These are phyloP conservation scores for Drymonia ruficornis DNA, from an alignment of 2,888 invertebrate species.

Conservation along the genomic window DNA sequence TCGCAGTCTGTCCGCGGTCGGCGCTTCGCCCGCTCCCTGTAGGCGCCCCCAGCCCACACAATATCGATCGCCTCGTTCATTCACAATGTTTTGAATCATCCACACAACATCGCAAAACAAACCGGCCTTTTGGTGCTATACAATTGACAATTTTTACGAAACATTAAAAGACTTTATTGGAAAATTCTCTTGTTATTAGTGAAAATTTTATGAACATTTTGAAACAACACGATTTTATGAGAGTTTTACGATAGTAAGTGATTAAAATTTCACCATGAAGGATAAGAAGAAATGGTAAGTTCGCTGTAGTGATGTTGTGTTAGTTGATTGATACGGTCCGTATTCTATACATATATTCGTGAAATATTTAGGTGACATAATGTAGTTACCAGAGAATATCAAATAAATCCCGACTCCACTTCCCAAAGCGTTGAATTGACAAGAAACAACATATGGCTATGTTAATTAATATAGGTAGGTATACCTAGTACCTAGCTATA, in stretches of 20 bases:
- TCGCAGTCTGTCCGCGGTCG: conserved; percentile 26
- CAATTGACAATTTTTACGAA: conserved; percentile 16
- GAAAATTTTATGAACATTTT: conserved; percentile 22
- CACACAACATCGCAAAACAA: conserved; percentile 42
- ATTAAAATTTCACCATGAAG: conserved; percentile 53
- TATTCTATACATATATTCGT: background rate
- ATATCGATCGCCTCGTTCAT: conserved; percentile 58
- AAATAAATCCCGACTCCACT: too few relatives aligned
- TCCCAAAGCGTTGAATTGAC: background rate
- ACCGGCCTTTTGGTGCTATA: conserved; percentile 47
- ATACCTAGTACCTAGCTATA: background rate
- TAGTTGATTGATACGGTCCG: background rate
- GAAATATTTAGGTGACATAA: background rate
- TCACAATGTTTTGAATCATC: conserved; percentile 57
- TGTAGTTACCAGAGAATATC: too few relatives aligned
- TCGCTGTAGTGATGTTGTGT: background rate
- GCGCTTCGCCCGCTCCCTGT: conserved; percentile 33
- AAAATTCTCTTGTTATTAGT: conserved; percentile 13
- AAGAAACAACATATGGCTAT: background rate
- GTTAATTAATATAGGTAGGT: background rate
- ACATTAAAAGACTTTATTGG: conserved; percentile 18
- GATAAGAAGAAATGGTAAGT: conserved; percentile 63
- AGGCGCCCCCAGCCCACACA: conserved; percentile 38
- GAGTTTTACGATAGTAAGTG: conserved; percentile 24
- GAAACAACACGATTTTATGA: conserved; percentile 24